A percentile compares a stretch with the other conserved stretches of the same genome.
Conservation (phyloP, 2,888 invertebrate species). For the Hirtodrosophila histrioides region DNA sequence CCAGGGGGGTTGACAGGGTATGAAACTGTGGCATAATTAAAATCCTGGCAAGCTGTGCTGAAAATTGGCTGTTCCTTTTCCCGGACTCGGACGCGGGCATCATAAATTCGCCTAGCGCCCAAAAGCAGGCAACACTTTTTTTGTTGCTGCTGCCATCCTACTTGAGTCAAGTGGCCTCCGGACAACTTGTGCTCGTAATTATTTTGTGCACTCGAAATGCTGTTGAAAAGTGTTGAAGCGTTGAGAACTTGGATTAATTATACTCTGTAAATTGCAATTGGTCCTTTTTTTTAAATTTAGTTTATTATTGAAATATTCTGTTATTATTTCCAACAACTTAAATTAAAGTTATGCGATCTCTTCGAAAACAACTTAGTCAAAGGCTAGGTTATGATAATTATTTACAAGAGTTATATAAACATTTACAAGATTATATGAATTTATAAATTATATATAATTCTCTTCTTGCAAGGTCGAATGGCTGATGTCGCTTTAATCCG, state of each 20-base stretch:
- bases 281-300: too few relatives aligned
- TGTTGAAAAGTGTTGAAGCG: conserved; percentile 40
- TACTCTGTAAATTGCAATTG: conserved; percentile 1
- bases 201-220: conserved; percentile 48
- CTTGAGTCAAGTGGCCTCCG: conserved; percentile 49
- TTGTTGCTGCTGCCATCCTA: conserved; percentile 8
- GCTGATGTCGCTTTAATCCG: too few relatives aligned
- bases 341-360: too few relatives aligned
- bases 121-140: conserved; percentile 56
- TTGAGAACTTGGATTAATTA: conserved; percentile 35
- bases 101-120: conserved; percentile 54
- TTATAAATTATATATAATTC: too few relatives aligned
- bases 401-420: too few relatives aligned
- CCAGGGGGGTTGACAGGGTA: background rate
- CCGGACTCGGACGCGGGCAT: conserved; percentile 8
- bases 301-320: too few relatives aligned
- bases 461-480: too few relatives aligned
- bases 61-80: conserved; percentile 56
- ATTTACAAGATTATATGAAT: too few relatives aligned
- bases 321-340: too few relatives aligned
- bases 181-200: conserved; percentile 44
- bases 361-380: too few relatives aligned
- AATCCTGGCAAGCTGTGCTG: conserved; percentile 44
- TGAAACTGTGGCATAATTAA: conserved; percentile 58
- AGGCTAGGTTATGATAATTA: too few relatives aligned